Evolutionary conservation across 2,797 vertebrate species (phyloP), one percentile per base, ranked within the genome.

Genomic region (Gymnoscopelus microlampas): DNA sequence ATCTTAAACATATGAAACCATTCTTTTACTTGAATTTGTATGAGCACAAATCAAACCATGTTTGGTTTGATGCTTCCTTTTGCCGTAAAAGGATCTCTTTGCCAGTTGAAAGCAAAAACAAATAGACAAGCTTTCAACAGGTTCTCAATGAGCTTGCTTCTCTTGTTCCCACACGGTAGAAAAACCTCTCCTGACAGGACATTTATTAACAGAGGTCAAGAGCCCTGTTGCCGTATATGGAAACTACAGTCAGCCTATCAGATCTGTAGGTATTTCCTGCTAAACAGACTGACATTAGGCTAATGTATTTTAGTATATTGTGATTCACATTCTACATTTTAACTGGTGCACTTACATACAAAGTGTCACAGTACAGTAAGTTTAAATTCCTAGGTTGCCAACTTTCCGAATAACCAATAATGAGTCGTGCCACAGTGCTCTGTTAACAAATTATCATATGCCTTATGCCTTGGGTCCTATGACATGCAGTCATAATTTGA

Each of bases 261-360:
- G 91, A 93, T 93, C 79, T 74, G n/a, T 68, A 78, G 91, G 89
- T 85, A 94, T 94, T 94, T 94, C 93, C 92, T 94, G 90, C 63
- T 69, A 91, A 91, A 91, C 89, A 89, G 66, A 53, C 70, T 68
- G 64, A 23, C 55, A 74, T 71, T 63, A 56, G 2, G 78, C 83
- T 67, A 49, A 24, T 67, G 63, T n/a, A 39, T 32, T 58, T 60
- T 67, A 72, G 75, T 55, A 67, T 71, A 62, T 57, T 55, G 44
- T 75, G 66, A 51, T 12, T 10, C 63, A 48, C 35, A 73, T 77
- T 70, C 74, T 68, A 74, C 63, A 54, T 11, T 72, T 65, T 11
- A 10, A 44, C 39, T 44, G 39, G 39, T 44, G 39, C 39, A 2
- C 39, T 44, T 9, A 8, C 39, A 44, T 44, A 44, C 39, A 44